phyloP scores from a whole-genome alignment of 2,888 invertebrate species.

The Danaus chrysippus region DNA sequence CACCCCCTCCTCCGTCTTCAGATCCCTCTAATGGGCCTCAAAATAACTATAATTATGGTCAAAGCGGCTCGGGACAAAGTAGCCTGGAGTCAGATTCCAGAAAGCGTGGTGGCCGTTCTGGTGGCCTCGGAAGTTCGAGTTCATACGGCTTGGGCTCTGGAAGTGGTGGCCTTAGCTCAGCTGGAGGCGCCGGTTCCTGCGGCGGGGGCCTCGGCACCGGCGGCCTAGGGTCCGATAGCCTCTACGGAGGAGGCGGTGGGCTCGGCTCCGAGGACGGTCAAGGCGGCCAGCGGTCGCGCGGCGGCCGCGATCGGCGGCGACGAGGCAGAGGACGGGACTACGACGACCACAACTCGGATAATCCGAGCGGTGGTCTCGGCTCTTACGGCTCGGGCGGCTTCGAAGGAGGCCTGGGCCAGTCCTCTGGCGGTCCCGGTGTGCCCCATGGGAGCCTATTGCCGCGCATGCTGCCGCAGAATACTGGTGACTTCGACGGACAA shows the following conservation, averaged over 20 bases:
- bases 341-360: conserved; percentile 51
- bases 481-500: conserved; percentile 49
- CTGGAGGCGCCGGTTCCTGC: conserved; percentile 38
- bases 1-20: conserved; percentile 60
- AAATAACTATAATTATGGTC: conserved; percentile 47
- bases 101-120: conserved; percentile 57
- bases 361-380: conserved; percentile 47
- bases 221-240: conserved; percentile 42
- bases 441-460: conserved; percentile 71
- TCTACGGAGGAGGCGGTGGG: conserved; percentile 43
- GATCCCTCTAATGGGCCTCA: conserved; percentile 45
- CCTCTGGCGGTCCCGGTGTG: conserved; percentile 69
- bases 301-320: conserved; percentile 61
- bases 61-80: conserved; percentile 62
- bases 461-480: conserved; percentile 67
- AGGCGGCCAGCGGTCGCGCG: conserved; percentile 47
- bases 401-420: conserved; percentile 48
- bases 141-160: conserved; percentile 44
- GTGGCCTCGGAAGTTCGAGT: conserved; percentile 43
- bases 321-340: conserved; percentile 68
- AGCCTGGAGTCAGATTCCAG: conserved; percentile 74
- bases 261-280: conserved; percentile 40
- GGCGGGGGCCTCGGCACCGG: conserved; percentile 36
- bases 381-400: conserved; percentile 43
- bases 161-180: conserved; percentile 42